Evolutionary conservation across 2,113 vertebrate species (phyloP), one percentile per base, ranked within the genome.

Genomic region (Scatophagus argus): DNA sequence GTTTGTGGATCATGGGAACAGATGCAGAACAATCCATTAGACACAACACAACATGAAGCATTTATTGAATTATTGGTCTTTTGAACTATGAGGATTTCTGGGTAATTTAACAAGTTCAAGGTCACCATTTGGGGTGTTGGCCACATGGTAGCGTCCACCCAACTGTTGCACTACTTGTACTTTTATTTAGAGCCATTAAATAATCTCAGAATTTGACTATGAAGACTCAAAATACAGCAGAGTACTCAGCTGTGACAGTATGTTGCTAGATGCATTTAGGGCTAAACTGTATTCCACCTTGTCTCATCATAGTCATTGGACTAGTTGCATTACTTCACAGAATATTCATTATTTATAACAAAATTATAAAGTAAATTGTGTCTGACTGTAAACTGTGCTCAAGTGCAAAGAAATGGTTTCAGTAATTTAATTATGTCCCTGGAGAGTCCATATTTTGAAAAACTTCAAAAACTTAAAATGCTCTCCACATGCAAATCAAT

Each of bases 31-130:
- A 61, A 84, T 82, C 58, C 8, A 38, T 77, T 75, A 23, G 54
- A 55, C 34, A 6, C 25, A 62, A 69, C 19, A 29, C 14, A 5
- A 41, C 65, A 73, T 72, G 68, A 66, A 34, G 21, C 23, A 17
- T 67, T 77, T 25, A 84, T 52, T 79, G 31, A 51, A 75, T 79
- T 74, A 74, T 64, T 69, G 8, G 23, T 16, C 61, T 73, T 86
- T 81, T 76, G 6, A 77, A 79, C 69, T 52, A 36, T 54, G 41
- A 85, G 38, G 47, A 49, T 69, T 55, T 7, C 21, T 59, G 59
- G 34, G 27, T 56, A 63, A 79, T 82, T 77, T 41, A 51, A 2
- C 16, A 80, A 63, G 54, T 79, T 74, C 63, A 70, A 38, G 23
- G 31, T 43, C 13, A 32, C 32, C 47, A 46, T 78, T 47, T 76